Evolutionary conservation across 2,888 invertebrate genomes (phyloP).

Genomic region (Philhelius pedissequus): DNA sequence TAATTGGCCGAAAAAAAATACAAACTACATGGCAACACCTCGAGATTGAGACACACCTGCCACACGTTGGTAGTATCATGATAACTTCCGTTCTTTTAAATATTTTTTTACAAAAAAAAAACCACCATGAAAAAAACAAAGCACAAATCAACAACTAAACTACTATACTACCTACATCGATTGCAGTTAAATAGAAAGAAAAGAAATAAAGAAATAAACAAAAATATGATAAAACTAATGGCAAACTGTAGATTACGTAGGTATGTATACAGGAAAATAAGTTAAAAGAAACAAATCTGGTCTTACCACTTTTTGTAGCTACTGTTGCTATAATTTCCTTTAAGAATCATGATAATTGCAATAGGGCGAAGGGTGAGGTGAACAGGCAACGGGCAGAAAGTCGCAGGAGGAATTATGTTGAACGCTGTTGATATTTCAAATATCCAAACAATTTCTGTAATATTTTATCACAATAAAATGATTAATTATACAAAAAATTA

Average conservation of each 20-base stretch:
- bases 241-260: background rate
- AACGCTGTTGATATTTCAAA: background rate
- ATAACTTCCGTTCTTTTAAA: background rate
- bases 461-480: background rate
- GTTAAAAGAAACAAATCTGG: slow-evolving; percentile 3
- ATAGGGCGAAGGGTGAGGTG: background rate
- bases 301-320: slow-evolving; percentile 41
- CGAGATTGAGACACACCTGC: background rate
- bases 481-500: background rate
- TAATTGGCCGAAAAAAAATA: background rate
- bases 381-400: background rate
- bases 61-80: background rate
- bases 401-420: background rate
- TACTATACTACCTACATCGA: background rate
- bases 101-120: background rate
- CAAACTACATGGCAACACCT: background rate
- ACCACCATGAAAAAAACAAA: background rate
- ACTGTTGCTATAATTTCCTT: background rate
- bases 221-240: background rate
- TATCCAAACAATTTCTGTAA: background rate
- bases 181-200: slow-evolving; percentile 6
- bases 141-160: background rate
- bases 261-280: background rate
- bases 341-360: background rate
- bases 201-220: background rate